A percentile compares a stretch with the other conserved stretches of the same genome.
Evolutionary conservation across 2,888 invertebrate genomes (phyloP).

Genomic region (Dicranocentrus wangi): DNA sequence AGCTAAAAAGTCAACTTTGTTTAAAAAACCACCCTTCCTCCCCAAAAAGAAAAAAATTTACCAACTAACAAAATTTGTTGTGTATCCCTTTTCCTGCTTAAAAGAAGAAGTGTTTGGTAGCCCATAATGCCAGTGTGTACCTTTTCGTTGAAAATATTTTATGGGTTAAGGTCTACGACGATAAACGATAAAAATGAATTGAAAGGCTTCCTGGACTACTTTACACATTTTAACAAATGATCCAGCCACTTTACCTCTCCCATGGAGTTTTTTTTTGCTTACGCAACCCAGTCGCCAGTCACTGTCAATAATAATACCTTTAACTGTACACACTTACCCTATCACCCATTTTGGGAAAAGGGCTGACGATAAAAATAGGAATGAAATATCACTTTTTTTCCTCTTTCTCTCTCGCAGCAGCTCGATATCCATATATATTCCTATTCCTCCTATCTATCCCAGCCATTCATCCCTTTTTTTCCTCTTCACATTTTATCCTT

Average conservation of each 20-base stretch:
- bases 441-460: constrained; percentile 1
- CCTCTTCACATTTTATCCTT: constrained; percentile 39
- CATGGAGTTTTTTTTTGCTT: constrained; percentile 33
- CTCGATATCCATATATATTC: not conserved
- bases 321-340: constrained; percentile 18
- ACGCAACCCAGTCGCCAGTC: constrained; percentile 36
- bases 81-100: too few species aligned
- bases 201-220: too few species aligned
- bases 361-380: constrained; percentile 38
- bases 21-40: too few species aligned
- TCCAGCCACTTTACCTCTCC: constrained; percentile 9
- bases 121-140: too few species aligned
- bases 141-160: too few species aligned
- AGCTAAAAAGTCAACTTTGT: too few species aligned
- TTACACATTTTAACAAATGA: not conserved
- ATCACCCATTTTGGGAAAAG: constrained; percentile 27
- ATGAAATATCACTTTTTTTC: constrained; percentile 15
- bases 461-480: constrained; percentile 50
- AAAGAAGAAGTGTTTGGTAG: too few species aligned
- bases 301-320: constrained; percentile 15
- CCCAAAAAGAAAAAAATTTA: too few species aligned
- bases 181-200: too few species aligned
- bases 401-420: not conserved
- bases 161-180: too few species aligned
- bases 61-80: too few species aligned